Base-by-base conservation (phyloP, 2,113 vertebrate species). In the Seriola rivoliana region DNA sequence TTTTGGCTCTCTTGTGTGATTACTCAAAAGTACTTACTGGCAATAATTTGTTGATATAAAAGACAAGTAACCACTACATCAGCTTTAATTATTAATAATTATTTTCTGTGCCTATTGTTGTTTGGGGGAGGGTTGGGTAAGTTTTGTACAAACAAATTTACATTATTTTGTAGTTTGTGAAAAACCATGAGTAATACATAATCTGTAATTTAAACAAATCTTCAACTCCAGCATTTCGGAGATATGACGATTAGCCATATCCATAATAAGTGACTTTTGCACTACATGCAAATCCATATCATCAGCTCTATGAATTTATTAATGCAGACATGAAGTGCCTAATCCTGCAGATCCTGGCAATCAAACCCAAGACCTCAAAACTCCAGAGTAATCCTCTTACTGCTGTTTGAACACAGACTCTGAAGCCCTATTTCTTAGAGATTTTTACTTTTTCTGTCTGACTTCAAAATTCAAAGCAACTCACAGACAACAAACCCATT, bases 1-100 rank as follows among this genome's bases (percentile, higher is more conserved):
- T 75, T 85, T 84, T 85, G 82, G 52, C 73, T 84, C 69, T 75
- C 59, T 40, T 75, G 58, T 60, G 17, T 48, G 29, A 75, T 88
- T 84, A 83, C 75, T 78, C 65, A 80, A 64, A 80, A 64, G 59
- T 59, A 66, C 59, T 71, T 80, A 69, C 9, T 42, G 21, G 63
- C 32, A 69, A 38, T 73, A 25, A 76, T 52, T 48, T 57, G 63
- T 70, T 67, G 34, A 17, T 50, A 55, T 64, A 3, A 74, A 74
- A 69, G 69, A 70, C n/a, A 64, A 63, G 64, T 16, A 78, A 42
- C 21, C 44, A 16, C 29, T 8, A 38, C 17, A 44, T 71, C 11
- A 64, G 11, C 34, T 57, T 57, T 70, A 38, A 55, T 38, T 54
- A 63, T 38, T n/a, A 63, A 21, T 38, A 36, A 63, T 63, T 36